A percentile compares a stretch with the other conserved stretches of the same genome.
These are phyloP conservation scores for Vandiemenella viatica DNA, from an alignment of 2,888 invertebrate genomes.

Conservation along the genomic window DNA sequence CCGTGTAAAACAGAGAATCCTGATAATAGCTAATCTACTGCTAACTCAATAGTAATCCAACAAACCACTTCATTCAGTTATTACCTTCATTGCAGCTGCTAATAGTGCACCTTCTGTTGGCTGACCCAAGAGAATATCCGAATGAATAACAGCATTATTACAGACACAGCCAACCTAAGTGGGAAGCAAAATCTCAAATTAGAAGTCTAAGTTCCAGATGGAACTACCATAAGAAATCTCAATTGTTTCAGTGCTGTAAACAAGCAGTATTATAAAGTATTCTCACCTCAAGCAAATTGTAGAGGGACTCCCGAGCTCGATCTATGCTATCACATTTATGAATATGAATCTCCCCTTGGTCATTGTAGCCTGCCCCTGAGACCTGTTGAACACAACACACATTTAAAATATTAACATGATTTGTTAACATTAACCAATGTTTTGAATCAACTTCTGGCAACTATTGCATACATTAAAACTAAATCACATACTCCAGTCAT, in stretches of 20 bases:
- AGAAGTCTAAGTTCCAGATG: too few species aligned
- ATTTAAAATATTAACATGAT: background rate
- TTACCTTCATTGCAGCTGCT: constrained; percentile 74
- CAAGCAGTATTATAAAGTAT: background rate
- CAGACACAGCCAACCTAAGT: constrained; percentile 69
- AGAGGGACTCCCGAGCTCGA: constrained; percentile 57
- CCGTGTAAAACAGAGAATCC: too few species aligned
- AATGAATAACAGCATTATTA: constrained; percentile 85
- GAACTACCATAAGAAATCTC: too few species aligned
- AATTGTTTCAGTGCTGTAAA: background rate
- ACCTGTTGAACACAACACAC: constrained; percentile 29
- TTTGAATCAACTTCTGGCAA: too few species aligned
- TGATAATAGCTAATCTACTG: too few species aligned
- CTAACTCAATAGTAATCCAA: too few species aligned
- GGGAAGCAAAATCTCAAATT: constrained; percentile 1
- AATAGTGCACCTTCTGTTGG: constrained; percentile 96
- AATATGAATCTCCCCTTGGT: constrained; percentile 68
- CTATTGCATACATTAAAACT: too few species aligned
- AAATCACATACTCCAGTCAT: too few species aligned
- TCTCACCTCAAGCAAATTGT: constrained; percentile 64
- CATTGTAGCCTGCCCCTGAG: constrained; percentile 83
- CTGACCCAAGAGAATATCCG: constrained; percentile 75
- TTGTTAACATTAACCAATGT: too few species aligned
- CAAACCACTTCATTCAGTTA: too few species aligned
- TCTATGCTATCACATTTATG: constrained; percentile 62